Percentiles rank a stretch among this genome's conserved stretches.
Conservation (phyloP, 2,888 invertebrate genomes). For the Chloroclysta siterata region DNA sequence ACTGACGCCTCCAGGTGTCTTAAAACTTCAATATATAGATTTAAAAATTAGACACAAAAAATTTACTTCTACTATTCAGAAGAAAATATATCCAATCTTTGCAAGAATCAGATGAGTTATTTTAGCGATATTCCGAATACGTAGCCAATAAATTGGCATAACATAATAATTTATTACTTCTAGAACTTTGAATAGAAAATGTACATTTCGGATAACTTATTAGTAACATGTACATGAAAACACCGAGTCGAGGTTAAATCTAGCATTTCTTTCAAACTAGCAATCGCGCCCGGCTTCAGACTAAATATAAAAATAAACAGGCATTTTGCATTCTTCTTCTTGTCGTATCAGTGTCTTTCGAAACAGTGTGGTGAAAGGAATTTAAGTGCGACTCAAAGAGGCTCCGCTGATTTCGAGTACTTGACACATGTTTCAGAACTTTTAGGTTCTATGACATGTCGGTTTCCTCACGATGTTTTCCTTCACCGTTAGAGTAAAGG, state of each 20-base stretch:
- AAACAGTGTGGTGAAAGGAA: no score
- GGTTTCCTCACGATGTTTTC: no score
- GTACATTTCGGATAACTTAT: slow-evolving; percentile 13
- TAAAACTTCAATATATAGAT: no score
- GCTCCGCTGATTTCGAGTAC: no score
- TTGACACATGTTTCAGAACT: no score
- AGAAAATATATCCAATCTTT: neutral
- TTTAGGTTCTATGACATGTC: no score
- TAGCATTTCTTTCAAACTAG: slow-evolving; percentile 1
- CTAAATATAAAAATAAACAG: neutral
- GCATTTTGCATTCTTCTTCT: no score
- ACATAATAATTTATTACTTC: slow-evolving; percentile 1
- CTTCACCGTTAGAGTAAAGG: no score
- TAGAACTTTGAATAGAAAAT: slow-evolving; percentile 10
- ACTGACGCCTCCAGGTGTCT: no score
- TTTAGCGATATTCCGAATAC: slow-evolving; percentile 10
- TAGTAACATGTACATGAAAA: slow-evolving; percentile 7
- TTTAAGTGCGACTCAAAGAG: no score
- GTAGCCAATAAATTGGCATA: slow-evolving; percentile 8
- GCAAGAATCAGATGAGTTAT: neutral
- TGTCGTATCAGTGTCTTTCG: no score
- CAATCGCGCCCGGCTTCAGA: neutral
- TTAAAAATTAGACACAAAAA: no score
- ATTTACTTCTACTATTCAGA: neutral
- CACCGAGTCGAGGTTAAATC: slow-evolving; percentile 2